phyloP scores from a whole-genome alignment of 2,113 vertebrate genomes.

The Globicephala melas region DNA sequence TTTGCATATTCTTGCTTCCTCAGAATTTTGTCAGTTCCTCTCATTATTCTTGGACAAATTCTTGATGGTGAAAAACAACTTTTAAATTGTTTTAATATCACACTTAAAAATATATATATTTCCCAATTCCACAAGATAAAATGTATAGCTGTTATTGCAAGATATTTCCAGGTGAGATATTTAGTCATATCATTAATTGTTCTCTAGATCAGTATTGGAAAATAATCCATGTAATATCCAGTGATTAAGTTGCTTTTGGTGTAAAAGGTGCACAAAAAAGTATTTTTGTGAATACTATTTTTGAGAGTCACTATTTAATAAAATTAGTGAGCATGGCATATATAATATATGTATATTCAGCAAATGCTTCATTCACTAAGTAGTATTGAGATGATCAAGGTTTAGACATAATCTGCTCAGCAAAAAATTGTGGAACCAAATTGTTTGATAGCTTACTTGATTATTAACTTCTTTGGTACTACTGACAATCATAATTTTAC shows the following conservation, averaged over 20 bases:
- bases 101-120: not conserved
- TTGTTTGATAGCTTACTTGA: not conserved
- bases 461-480: not conserved
- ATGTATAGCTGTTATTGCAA: not conserved
- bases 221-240: not conserved
- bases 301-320: not conserved
- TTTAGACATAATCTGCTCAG: not conserved
- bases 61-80: not conserved
- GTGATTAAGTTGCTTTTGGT: not conserved
- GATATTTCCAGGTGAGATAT: not conserved
- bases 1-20: conserved; percentile 29
- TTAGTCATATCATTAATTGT: not conserved
- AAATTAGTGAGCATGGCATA: not conserved
- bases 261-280: not conserved
- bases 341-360: not conserved
- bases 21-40: not conserved
- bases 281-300: not conserved
- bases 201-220: not conserved
- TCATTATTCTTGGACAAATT: not conserved
- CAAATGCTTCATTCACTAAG: not conserved
- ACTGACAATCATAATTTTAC: not conserved
- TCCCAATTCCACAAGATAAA: not conserved
- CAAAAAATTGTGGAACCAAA: not conserved
- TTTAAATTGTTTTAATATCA: not conserved
- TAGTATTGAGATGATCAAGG: not conserved